Evolutionary conservation across 2,888 invertebrate genomes (phyloP).

Genomic region (Entomobrya proxima): DNA sequence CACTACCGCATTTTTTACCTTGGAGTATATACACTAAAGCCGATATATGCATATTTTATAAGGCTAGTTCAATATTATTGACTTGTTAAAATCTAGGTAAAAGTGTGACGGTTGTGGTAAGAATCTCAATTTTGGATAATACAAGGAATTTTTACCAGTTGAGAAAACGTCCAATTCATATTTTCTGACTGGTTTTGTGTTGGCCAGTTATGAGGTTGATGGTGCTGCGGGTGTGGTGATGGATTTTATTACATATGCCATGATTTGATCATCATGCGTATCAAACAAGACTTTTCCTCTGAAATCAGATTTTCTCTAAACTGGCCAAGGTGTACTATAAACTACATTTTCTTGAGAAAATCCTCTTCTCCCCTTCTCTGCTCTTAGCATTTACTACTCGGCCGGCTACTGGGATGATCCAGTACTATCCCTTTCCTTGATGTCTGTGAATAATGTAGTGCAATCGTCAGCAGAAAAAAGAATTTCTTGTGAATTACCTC

Average conservation of each 20-base stretch:
- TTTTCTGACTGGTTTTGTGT: slow-evolving; percentile 15
- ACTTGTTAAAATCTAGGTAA: slow-evolving; percentile 64
- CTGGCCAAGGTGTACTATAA: slow-evolving; percentile 19
- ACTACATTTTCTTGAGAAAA: neutral
- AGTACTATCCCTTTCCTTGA: slow-evolving; percentile 21
- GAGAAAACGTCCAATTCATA: slow-evolving; percentile 26
- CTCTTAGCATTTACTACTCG: too few relatives aligned
- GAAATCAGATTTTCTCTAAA: slow-evolving; percentile 12
- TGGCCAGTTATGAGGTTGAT: neutral
- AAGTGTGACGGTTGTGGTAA: slow-evolving; percentile 16
- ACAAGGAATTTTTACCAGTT: neutral
- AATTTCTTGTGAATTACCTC: slow-evolving; percentile 56
- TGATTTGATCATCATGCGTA: slow-evolving; percentile 30
- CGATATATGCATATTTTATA: slow-evolving; percentile 63
- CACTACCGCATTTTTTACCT: neutral
- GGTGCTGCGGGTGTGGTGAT: slow-evolving; percentile 8
- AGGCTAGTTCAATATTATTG: slow-evolving; percentile 51
- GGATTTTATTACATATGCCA: slow-evolving; percentile 38
- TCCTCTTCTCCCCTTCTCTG: slow-evolving; percentile 9
- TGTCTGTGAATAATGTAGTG: slow-evolving; percentile 58
- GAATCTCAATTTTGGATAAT: slow-evolving; percentile 2
- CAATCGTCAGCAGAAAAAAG: slow-evolving; percentile 62
- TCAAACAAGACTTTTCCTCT: neutral
- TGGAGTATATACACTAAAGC: neutral
- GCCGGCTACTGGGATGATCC: slow-evolving; percentile 39